Evolutionary conservation across 2,113 vertebrate species (phyloP), one percentile per base, ranked within the genome.

Genomic region (Micromys minutus): DNA sequence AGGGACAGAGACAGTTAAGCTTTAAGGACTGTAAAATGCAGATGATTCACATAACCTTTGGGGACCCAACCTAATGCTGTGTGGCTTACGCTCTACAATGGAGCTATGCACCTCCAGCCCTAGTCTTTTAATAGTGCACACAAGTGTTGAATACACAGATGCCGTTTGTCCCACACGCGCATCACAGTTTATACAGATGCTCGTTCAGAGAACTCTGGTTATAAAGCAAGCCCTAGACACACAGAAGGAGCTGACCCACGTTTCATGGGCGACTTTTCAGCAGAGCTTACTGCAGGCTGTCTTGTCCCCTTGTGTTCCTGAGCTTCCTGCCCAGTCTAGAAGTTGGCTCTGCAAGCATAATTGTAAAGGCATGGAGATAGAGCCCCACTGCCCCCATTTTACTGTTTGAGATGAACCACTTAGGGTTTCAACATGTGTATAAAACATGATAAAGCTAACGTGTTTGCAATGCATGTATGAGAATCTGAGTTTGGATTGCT

Each of bases 161-260:
- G 3, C 6, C 34, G 6, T 15, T 31, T 42, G 21, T 29, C 52
- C 34, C n/a, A 55, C 34, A 31, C 8, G 63, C n/a, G 11, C 29
- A 45, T 2, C 36, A 4, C 9, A 11, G 34, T 42, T 31, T 21
- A 15, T 72, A 39, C 0, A 4, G 39, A 81, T 76, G 39, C 42
- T 47, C 39, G 2, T 55, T 81, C 77, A 42, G 45, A 87, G 36
- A 47, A 22, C 15, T 65, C 67, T 61, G 21, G 52, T 34, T 61
- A 3, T 24, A 13, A 19, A 57, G 72, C 59, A 24, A 69, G 79
- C 17, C n/a, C 55, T 45, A 69, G 63, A 5, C 36, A 3, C 55
- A 34, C 0, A 0, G 39, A 71, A 19, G 59, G 63, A 55, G 47
- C 34, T 9, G 7, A 9, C 4, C 26, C 29, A 3, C 0, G 29